Percentiles rank a stretch among this genome's conserved stretches.
phyloP scores from a whole-genome alignment of 2,888 invertebrate species.

The Byasa hedistus region DNA sequence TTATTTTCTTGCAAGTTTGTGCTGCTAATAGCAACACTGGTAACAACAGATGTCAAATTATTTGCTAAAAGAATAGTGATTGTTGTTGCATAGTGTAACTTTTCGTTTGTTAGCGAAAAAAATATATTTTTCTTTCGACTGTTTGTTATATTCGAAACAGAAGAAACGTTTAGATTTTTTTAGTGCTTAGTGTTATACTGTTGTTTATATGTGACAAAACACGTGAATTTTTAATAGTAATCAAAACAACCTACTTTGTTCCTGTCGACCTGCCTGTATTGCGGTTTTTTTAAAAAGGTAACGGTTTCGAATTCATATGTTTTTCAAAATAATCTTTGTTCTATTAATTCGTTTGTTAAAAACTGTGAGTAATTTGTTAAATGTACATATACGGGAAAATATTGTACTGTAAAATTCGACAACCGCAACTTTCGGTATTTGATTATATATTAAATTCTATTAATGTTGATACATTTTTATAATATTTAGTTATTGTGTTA shows the following conservation, averaged over 20 bases:
- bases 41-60: conserved; percentile 32
- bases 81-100: conserved; percentile 44
- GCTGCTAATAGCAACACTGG: conserved; percentile 39
- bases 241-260: conserved; percentile 65
- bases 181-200: conserved; percentile 57
- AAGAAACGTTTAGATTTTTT: conserved; percentile 45
- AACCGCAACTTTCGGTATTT: not conserved
- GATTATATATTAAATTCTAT: not conserved
- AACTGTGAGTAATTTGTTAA: not conserved
- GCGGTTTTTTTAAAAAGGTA: conserved; percentile 72
- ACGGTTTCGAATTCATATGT: conserved; percentile 55
- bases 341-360: conserved; percentile 13
- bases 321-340: conserved; percentile 17
- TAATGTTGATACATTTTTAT: no score
- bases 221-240: conserved; percentile 53
- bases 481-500: no score
- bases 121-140: conserved; percentile 56
- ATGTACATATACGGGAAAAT: not conserved
- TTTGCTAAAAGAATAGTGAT: conserved; percentile 34
- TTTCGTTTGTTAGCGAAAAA: conserved; percentile 65
- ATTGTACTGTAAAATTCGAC: not conserved
- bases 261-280: conserved; percentile 66
- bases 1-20: not conserved
- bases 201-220: conserved; percentile 51
- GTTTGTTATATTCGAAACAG: conserved; percentile 45